Percentiles rank a stretch among this genome's conserved stretches.
phyloP scores from a whole-genome alignment of 2,888 invertebrate species.

The Sarcophaga subvicina region DNA sequence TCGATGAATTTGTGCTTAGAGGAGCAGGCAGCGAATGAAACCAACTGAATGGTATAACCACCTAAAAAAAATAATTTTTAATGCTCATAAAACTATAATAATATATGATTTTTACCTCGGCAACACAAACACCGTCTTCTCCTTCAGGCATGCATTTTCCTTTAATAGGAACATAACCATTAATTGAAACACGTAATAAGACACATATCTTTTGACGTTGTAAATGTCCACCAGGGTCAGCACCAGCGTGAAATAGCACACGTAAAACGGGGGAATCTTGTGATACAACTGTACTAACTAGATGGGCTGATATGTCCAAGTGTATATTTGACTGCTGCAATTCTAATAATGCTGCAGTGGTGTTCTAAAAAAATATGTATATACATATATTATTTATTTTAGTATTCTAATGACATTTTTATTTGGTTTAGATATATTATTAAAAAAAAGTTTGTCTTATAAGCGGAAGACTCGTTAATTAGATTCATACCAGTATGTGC shows the following conservation, averaged over 20 bases:
- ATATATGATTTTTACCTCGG: slow-evolving; percentile 83
- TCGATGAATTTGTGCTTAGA: slow-evolving; percentile 84
- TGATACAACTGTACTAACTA: slow-evolving; percentile 93
- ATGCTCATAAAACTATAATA: background rate
- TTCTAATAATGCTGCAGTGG: slow-evolving; percentile 84
- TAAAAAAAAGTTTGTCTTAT: no score
- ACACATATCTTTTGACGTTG: slow-evolving; percentile 92
- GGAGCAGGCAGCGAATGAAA: slow-evolving; percentile 90
- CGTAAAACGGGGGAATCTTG: slow-evolving; percentile 95
- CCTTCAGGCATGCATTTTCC: slow-evolving; percentile 97
- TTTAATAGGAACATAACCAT: slow-evolving; percentile 86
- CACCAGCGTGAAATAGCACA: slow-evolving; percentile 95
- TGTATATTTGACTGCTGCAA: slow-evolving; percentile 88
- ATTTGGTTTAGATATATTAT: no score
- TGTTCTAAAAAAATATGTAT: slow-evolving; percentile 63
- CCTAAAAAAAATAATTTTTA: slow-evolving; percentile 74
- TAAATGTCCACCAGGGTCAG: slow-evolving; percentile 90
- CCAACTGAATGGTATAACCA: slow-evolving; percentile 95
- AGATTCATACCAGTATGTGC: no score
- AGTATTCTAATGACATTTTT: no score
- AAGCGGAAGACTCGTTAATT: no score
- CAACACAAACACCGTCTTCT: slow-evolving; percentile 95
- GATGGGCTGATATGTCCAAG: slow-evolving; percentile 95
- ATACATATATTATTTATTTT: no score
- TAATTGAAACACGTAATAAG: slow-evolving; percentile 88